phyloP scores from a whole-genome alignment of 2,888 invertebrate genomes.

The Myathropa florea region DNA sequence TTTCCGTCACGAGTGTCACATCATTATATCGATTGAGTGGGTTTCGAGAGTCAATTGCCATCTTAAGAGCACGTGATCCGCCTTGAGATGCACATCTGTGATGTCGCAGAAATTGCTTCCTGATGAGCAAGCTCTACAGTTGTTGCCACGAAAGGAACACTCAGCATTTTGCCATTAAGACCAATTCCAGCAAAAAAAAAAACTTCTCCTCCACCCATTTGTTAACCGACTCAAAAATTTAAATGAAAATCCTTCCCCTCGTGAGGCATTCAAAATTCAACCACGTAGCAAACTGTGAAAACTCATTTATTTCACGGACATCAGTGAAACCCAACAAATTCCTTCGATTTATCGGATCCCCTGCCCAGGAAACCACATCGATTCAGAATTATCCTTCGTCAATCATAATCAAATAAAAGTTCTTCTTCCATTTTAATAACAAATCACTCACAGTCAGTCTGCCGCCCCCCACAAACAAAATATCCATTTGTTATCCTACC shows the following conservation, averaged over 20 bases:
- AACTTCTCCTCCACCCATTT: background rate
- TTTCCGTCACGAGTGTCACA: no score
- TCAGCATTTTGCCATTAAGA: background rate
- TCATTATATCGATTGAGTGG: no score
- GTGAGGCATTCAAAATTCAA: background rate
- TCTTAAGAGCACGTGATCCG: no score
- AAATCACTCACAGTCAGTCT: conserved; percentile 47
- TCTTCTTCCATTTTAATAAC: conserved; percentile 50
- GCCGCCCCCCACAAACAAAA: conserved; percentile 29
- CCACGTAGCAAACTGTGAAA: background rate
- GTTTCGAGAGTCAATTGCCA: no score
- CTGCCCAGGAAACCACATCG: conserved; percentile 33
- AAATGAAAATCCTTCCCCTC: background rate
- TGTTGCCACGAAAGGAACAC: no score
- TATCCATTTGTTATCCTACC: conserved; percentile 67
- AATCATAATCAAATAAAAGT: conserved; percentile 63
- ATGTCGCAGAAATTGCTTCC: no score
- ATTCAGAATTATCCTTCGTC: conserved; percentile 41
- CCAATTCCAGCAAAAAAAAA: background rate
- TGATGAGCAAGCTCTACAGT: no score
- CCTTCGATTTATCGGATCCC: background rate
- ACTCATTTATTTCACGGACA: background rate
- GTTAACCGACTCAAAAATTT: background rate
- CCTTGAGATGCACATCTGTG: no score
- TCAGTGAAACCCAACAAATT: background rate